These are phyloP conservation scores for Andinoacara biseriatus DNA, from an alignment of 2,113 vertebrate species.

Conservation along the genomic window DNA sequence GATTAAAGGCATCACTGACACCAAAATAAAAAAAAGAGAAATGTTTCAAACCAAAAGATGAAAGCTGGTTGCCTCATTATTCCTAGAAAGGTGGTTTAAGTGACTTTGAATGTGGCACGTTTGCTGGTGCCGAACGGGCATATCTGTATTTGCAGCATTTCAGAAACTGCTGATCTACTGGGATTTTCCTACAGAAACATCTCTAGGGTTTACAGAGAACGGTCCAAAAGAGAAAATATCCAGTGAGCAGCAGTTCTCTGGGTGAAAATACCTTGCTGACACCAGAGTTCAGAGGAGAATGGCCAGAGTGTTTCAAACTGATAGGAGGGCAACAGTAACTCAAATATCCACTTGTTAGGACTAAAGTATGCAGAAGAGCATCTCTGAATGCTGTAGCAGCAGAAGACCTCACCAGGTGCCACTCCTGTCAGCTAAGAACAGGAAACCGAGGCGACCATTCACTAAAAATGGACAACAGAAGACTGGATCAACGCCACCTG, in stretches of 20 bases:
- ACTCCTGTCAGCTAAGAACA: background rate
- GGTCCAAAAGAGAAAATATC: no score
- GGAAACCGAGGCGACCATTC: background rate
- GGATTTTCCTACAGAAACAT: no score
- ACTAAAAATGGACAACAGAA: background rate
- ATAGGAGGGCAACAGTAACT: background rate
- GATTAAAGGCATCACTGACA: background rate
- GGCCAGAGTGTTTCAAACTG: background rate
- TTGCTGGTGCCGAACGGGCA: background rate
- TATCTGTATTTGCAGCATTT: background rate
- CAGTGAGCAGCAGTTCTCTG: no score
- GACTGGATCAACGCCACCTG: background rate
- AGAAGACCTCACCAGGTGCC: background rate
- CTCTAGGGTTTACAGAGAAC: no score
- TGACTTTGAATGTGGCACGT: background rate
- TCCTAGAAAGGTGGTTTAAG: background rate
- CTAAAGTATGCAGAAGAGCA: background rate
- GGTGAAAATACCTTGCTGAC: no score
- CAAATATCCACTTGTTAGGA: background rate
- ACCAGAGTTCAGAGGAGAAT: background rate
- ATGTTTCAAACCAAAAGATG: background rate
- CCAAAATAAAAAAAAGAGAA: background rate
- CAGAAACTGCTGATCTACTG: background rate
- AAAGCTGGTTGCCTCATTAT: background rate
- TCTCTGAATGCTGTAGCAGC: background rate